Conservation (phyloP, 2,797 vertebrate species). For the Enteromius trimaculatus region DNA sequence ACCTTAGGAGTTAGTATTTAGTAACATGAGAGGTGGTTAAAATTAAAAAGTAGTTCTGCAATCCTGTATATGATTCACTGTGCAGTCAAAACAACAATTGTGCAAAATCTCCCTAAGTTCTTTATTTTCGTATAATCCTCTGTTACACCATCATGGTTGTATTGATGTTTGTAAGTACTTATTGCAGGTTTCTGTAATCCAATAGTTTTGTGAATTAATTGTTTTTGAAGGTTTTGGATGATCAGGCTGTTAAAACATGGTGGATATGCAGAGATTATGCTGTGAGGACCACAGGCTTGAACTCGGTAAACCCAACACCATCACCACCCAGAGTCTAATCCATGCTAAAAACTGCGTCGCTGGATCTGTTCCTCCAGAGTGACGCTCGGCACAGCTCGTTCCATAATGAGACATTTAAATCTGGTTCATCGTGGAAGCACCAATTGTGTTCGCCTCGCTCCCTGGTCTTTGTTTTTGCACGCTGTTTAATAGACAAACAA, state of each 20-base stretch:
- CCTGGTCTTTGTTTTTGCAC: not conserved
- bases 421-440: constrained; percentile 21
- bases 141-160: not conserved
- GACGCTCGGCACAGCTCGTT: not conserved
- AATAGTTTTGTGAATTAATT: constrained; percentile 72
- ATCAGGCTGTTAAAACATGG: constrained; percentile 76
- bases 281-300: constrained; percentile 70
- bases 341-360: not conserved
- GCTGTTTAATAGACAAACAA: not conserved
- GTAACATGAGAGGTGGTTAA: not conserved
- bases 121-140: not conserved
- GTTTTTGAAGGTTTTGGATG: constrained; percentile 73
- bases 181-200: constrained; percentile 55
- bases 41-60: not conserved
- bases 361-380: constrained; percentile 11
- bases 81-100: not conserved
- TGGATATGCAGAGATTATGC: constrained; percentile 77
- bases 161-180: constrained; percentile 46
- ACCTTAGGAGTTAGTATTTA: not conserved
- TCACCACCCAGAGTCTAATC: constrained; percentile 51
- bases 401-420: constrained; percentile 37
- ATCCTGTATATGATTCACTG: not conserved
- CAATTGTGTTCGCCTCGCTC: not conserved
- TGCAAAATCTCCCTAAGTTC: not conserved
- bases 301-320: constrained; percentile 69